Evolutionary conservation across 1,140 invertebrate species (phyloP).

Genomic region (Acromyrmex echinatior): DNA sequence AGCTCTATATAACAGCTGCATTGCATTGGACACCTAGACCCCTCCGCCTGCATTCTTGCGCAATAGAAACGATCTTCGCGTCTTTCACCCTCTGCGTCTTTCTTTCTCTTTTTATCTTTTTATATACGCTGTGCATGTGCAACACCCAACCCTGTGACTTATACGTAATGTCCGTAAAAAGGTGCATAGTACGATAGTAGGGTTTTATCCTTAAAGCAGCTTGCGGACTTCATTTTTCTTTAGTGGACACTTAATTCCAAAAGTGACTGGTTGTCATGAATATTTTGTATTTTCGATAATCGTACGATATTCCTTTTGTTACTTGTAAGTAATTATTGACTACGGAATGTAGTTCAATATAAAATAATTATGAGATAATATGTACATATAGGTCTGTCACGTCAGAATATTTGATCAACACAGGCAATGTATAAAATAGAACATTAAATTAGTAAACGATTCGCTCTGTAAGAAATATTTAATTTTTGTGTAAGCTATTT

Average conservation of each 20-base stretch:
- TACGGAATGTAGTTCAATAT: neutral
- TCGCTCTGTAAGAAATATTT: neutral
- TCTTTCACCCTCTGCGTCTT: constrained; percentile 39
- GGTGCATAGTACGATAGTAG: neutral
- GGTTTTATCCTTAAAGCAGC: constrained; percentile 24
- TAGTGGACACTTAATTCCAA: neutral
- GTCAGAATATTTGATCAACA: neutral
- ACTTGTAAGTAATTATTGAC: neutral
- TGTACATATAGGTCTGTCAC: neutral
- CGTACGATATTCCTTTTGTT: neutral
- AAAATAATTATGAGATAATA: neutral
- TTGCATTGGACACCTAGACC: constrained; percentile 71
- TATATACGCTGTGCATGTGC: neutral
- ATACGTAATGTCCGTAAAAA: constrained; percentile 16
- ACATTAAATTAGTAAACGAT: neutral
- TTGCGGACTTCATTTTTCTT: constrained; percentile 39
- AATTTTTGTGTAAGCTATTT: neutral
- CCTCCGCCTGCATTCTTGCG: constrained; percentile 72
- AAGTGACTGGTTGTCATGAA: neutral
- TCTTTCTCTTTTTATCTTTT: constrained; percentile 23
- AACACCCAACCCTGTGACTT: neutral
- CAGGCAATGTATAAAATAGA: neutral
- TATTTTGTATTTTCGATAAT: neutral
- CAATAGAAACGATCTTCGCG: constrained; percentile 65
- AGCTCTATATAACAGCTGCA: constrained; percentile 74